Percentiles rank a stretch among this genome's conserved stretches.
Conservation (phyloP, 2,113 vertebrate species). For the Piaya cayana region DNA sequence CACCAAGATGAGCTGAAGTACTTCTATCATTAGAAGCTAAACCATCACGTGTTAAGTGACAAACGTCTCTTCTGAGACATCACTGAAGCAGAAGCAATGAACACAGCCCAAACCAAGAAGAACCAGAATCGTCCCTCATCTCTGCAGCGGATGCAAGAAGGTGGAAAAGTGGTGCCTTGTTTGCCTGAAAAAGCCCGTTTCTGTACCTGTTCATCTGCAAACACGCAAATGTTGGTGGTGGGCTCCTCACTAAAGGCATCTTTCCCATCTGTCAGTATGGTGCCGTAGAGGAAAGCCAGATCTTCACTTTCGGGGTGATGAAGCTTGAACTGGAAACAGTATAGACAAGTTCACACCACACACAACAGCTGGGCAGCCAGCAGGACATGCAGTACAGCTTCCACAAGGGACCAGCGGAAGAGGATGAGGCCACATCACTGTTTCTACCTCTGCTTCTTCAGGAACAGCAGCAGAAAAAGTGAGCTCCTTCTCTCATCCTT, state of each 20-base stretch:
- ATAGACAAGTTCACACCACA: background rate
- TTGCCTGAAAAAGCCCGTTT: background rate
- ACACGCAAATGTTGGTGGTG: conserved; percentile 93
- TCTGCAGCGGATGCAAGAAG: background rate
- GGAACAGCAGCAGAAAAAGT: background rate
- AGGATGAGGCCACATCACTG: background rate
- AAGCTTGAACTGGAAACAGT: conserved; percentile 83
- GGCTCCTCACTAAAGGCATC: conserved; percentile 84
- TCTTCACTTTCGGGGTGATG: conserved; percentile 88
- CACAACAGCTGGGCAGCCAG: background rate
- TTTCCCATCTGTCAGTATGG: conserved; percentile 93
- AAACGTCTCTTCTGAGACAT: background rate
- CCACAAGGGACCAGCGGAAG: background rate
- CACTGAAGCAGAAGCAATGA: background rate
- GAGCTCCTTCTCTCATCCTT: background rate
- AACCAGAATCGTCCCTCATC: background rate
- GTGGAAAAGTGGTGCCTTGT: background rate
- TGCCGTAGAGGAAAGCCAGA: conserved; percentile 92
- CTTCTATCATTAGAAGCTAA: background rate
- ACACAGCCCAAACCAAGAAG: background rate
- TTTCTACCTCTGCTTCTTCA: background rate
- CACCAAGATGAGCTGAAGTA: background rate
- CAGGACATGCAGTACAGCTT: background rate
- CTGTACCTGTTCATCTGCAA: conserved; percentile 92
- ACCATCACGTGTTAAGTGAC: background rate